Base-by-base conservation (phyloP, 2,797 vertebrate genomes). In the Mustela erminea region DNA sequence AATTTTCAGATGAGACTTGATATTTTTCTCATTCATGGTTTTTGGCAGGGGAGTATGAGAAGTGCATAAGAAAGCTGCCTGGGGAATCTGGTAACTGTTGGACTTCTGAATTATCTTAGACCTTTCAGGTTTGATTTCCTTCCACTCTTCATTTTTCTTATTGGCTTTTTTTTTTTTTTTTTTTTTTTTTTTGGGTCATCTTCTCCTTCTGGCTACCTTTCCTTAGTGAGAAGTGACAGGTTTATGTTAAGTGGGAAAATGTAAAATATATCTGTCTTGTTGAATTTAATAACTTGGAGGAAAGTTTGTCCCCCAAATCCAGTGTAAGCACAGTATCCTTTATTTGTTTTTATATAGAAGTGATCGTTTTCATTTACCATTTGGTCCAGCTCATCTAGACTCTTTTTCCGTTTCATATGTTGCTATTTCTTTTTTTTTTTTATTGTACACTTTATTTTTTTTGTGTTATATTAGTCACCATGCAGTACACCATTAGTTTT, bases 151-250 rank as follows among this genome's bases (percentile, higher is more conserved):
- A 78, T 97, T 83, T 90, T 77, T 64, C 62, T 60, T 86, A 66
- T 1, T 80, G 3, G 1, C 52, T 12, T 87, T 64, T 62, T 64
- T 64, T 62, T 14, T 2, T 12, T 87, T 64, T 62, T 62, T 64
- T 62, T 14, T 2, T 12, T 87, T 64, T 62, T 64, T 64, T 62
- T 14, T 2, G 3, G 46, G 52, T 54, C 52, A 18, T 54, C 52
- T 18, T 13, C 27, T 96, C 2, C 41, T 84, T 95, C 46, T 88
- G 78, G 54, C 68, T 91, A 77, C 66, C 9, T 95, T 86, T 86
- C 54, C 74, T 88, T 95, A 94, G 66, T 84, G 72, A 96, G 64
- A 97, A 86, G 52, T 82, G 93, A 93, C 72, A 94, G 89, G 58
- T 91, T 90, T 94, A 54, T 89, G 54, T 66, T 83, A 70, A 86